Evolutionary conservation across 1,140 invertebrate genomes (phyloP).

Genomic region (Ceratina calcarata): DNA sequence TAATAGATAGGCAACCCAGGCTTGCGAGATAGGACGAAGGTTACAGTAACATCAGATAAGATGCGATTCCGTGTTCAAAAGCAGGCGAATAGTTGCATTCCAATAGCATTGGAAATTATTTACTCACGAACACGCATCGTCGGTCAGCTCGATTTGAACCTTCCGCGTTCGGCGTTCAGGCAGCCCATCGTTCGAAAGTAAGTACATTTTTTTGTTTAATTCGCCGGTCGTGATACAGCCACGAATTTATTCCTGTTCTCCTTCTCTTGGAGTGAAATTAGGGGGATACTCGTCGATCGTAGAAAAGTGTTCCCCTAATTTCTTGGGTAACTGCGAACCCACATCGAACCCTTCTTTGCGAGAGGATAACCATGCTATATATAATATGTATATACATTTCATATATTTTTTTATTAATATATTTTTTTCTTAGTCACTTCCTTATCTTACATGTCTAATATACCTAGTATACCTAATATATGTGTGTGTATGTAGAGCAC

Average conservation of each 20-base stretch:
- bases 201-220: not conserved
- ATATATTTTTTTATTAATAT: constrained; percentile 28
- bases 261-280: not conserved
- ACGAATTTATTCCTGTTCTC: not conserved
- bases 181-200: constrained; percentile 28
- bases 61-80: constrained; percentile 41
- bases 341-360: constrained; percentile 7
- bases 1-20: constrained; percentile 54
- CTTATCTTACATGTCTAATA: constrained; percentile 44
- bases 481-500: constrained; percentile 65
- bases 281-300: not conserved
- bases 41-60: constrained; percentile 46
- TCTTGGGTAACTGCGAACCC: constrained; percentile 4
- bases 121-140: not conserved
- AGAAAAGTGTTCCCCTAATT: constrained; percentile 14
- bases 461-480: constrained; percentile 48
- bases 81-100: constrained; percentile 39
- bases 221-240: not conserved
- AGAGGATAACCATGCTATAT: constrained; percentile 15
- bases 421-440: not conserved
- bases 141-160: constrained; percentile 1
- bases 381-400: constrained; percentile 52
- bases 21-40: constrained; percentile 44
- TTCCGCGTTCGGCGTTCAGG: constrained; percentile 41
- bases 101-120: constrained; percentile 3